phyloP scores from a whole-genome alignment of 2,113 vertebrate genomes.

The Pimephales promelas region DNA sequence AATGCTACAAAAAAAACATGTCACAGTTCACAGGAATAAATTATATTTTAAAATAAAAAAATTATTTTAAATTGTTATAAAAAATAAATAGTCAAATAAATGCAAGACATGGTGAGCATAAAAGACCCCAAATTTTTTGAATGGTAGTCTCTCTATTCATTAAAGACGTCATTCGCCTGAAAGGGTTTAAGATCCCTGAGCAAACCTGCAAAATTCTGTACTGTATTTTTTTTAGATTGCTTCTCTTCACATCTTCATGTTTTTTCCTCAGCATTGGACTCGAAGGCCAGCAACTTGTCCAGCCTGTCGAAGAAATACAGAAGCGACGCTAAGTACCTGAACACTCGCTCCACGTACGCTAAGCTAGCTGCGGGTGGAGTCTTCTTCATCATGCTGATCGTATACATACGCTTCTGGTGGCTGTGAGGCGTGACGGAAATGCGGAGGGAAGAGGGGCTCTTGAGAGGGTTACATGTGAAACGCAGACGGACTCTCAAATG shows the following conservation, averaged over 20 bases:
- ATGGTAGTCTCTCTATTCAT: neutral
- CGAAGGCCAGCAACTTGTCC: conserved; percentile 97
- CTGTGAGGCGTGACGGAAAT: conserved; percentile 79
- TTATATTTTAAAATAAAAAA: neutral
- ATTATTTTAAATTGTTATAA: neutral
- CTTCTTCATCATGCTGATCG: conserved; percentile 98
- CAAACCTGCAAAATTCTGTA: neutral
- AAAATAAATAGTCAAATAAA: neutral
- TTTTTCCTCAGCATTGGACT: conserved; percentile 86
- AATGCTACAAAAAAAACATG: too few relatives aligned
- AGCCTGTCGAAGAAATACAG: conserved; percentile 98
- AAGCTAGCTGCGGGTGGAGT: conserved; percentile 94
- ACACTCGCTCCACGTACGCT: conserved; percentile 98
- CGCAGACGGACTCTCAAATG: conserved; percentile 43
- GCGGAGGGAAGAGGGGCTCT: neutral
- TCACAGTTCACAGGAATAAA: neutral
- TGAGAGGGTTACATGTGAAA: conserved; percentile 55
- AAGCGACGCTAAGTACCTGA: conserved; percentile 97
- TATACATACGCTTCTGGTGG: conserved; percentile 99
- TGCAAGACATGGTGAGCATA: neutral
- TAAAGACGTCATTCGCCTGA: neutral
- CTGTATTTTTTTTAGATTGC: neutral
- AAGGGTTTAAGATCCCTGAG: neutral
- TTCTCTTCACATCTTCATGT: conserved; percentile 49
- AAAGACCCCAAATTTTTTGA: neutral